These are phyloP conservation scores for Melikaiella ostensackeni DNA, from an alignment of 2,888 invertebrate species.

Conservation along the genomic window DNA sequence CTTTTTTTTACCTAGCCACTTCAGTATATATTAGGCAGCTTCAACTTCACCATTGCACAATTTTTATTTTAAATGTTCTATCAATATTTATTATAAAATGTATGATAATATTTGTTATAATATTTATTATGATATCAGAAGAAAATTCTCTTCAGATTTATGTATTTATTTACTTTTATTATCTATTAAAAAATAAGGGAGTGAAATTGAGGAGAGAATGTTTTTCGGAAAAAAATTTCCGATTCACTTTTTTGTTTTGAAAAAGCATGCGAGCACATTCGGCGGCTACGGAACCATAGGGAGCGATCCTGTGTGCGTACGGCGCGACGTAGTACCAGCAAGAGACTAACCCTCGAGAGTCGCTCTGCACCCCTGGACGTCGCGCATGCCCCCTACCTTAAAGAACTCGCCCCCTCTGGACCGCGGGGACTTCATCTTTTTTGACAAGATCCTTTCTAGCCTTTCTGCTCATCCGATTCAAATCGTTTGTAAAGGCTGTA, in stretches of 20 bases:
- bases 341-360: constrained; percentile 72
- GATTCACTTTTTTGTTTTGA: background rate
- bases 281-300: constrained; percentile 10
- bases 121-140: background rate
- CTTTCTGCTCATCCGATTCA: constrained; percentile 28
- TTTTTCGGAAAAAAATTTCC: constrained; percentile 9
- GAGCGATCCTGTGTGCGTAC: constrained; percentile 57
- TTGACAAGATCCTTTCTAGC: constrained; percentile 52
- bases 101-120: background rate
- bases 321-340: constrained; percentile 70
- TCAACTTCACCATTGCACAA: constrained; percentile 5
- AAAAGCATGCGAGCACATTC: constrained; percentile 5
- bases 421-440: constrained; percentile 67
- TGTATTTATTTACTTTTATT: background rate
- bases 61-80: background rate
- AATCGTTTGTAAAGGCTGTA: constrained; percentile 21
- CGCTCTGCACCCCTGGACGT: constrained; percentile 70
- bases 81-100: background rate
- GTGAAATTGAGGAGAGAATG: background rate
- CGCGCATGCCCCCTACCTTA: constrained; percentile 70
- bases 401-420: constrained; percentile 56
- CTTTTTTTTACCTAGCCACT: background rate
- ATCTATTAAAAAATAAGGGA: background rate
- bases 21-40: background rate
- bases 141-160: background rate